Evolutionary conservation across 2,888 invertebrate genomes (phyloP).

Genomic region (Sturmia bella): DNA sequence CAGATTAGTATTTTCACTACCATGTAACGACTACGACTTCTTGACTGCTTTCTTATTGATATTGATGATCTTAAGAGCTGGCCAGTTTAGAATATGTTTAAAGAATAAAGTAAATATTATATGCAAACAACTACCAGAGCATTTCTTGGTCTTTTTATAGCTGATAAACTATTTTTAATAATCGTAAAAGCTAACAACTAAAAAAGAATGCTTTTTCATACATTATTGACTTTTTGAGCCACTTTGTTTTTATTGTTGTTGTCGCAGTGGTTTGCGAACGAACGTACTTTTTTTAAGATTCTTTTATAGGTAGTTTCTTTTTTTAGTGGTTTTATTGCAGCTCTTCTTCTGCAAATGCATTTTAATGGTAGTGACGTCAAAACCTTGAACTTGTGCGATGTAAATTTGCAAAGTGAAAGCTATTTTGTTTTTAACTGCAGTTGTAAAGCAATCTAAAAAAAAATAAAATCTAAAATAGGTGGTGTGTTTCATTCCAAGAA

Average conservation of each 20-base stretch:
- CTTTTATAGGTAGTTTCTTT: constrained; percentile 40
- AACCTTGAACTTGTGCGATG: constrained; percentile 66
- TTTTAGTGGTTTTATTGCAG: constrained; percentile 17
- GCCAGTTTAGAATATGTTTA: too few relatives aligned
- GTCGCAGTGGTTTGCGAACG: constrained; percentile 13
- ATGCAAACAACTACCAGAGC: background rate
- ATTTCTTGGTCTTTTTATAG: constrained; percentile 3
- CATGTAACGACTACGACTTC: too few relatives aligned
- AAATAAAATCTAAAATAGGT: background rate
- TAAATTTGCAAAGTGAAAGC: constrained; percentile 62
- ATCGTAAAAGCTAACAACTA: constrained; percentile 28
- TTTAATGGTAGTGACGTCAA: constrained; percentile 61
- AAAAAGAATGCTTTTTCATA: constrained; percentile 33
- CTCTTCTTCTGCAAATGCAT: constrained; percentile 25
- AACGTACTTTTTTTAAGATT: constrained; percentile 15
- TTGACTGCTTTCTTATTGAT: too few relatives aligned
- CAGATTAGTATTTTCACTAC: too few relatives aligned
- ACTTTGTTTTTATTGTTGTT: constrained; percentile 9
- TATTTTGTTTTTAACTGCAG: constrained; percentile 15
- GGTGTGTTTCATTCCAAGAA: background rate
- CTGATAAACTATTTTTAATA: constrained; percentile 38
- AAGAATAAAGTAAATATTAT: too few relatives aligned
- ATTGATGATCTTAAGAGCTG: too few relatives aligned
- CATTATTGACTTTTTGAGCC: constrained; percentile 40
- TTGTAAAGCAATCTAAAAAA: constrained; percentile 5